Evolutionary conservation across 2,888 invertebrate species (phyloP), one percentile per base, ranked within the genome.

Genomic region (Andrena hattorfiana): DNA sequence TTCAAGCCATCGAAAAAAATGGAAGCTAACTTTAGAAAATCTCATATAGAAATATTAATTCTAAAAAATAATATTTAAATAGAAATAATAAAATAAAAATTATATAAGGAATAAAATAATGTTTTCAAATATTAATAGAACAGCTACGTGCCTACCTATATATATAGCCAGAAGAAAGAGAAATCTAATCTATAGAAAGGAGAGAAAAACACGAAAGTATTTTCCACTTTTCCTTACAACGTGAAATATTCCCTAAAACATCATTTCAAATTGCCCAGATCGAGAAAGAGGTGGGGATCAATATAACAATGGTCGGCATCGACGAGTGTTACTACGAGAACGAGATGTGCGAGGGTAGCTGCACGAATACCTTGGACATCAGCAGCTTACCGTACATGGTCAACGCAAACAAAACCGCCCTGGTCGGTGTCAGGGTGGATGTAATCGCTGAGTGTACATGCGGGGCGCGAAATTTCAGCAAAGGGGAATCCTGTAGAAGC

Each of bases 241-340:
- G 13, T n/a, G 35, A 26, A 32, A 10, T 62, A 66, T 5, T 42
- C 6, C 20, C 13, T 13, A 20, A 77, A 42, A 48, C 1, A 30
- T 35, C n/a, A 32, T 42, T 73, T 20, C 26, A 26, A 49, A 64
- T 51, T 0, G 2, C 23, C 59, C 90, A 96, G 96, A 98, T 99
- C 92, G 98, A 99, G 94, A 96, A 97, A 90, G 97, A 97, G 85
- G 98, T 99, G n/a, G 99, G 98, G 60, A 97, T 99, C 83, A 98
- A 98, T 93, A 98, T 99, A 80, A 98, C 98, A 16, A 99, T 99
- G 99, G 99, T 99, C 23, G 99, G 99, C 84, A 99, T 99, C 89
- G 99, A 99, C 92, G 98, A 99, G 95, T 99, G 98, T 94, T 95
- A 98, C 83, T 98, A 98, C 93, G 98, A 99, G 95, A 98, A 98